These are phyloP conservation scores for Polydrusus tereticollis DNA, from an alignment of 2,888 invertebrate genomes.

Conservation along the genomic window DNA sequence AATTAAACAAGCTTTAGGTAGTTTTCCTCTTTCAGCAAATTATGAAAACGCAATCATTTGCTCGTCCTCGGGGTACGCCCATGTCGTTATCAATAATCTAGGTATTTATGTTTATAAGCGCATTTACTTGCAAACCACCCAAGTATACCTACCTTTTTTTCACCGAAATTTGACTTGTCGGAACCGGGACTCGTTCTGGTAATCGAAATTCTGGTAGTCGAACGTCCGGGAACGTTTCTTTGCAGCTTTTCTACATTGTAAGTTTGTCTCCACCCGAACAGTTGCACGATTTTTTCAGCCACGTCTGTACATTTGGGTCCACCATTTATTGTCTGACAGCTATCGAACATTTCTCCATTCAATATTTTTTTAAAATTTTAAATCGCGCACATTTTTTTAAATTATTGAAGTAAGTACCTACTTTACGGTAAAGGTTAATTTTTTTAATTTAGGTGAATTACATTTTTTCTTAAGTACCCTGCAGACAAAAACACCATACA, in stretches of 20 bases:
- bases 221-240: slow-evolving; percentile 70
- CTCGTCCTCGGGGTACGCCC: too few relatives aligned
- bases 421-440: too few relatives aligned
- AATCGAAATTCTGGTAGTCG: slow-evolving; percentile 68
- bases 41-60: too few relatives aligned
- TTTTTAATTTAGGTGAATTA: too few relatives aligned
- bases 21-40: too few relatives aligned
- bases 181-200: slow-evolving; percentile 63
- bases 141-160: slow-evolving; percentile 17
- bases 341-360: slow-evolving; percentile 59
- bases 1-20: too few relatives aligned
- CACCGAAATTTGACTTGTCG: slow-evolving; percentile 35
- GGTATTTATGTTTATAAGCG: too few relatives aligned
- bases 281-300: slow-evolving; percentile 81
- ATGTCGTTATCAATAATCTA: too few relatives aligned
- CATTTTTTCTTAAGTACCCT: too few relatives aligned
- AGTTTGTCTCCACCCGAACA: slow-evolving; percentile 85
- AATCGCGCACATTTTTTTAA: background rate
- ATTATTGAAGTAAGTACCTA: too few relatives aligned
- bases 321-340: slow-evolving; percentile 60
- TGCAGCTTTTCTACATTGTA: slow-evolving; percentile 85
- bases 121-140: background rate
- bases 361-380: slow-evolving; percentile 4
- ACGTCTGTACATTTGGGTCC: slow-evolving; percentile 79
- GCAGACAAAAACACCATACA: too few relatives aligned